These are phyloP conservation scores for Apodemus agrarius DNA, from an alignment of 2,797 vertebrate genomes.

Conservation along the genomic window DNA sequence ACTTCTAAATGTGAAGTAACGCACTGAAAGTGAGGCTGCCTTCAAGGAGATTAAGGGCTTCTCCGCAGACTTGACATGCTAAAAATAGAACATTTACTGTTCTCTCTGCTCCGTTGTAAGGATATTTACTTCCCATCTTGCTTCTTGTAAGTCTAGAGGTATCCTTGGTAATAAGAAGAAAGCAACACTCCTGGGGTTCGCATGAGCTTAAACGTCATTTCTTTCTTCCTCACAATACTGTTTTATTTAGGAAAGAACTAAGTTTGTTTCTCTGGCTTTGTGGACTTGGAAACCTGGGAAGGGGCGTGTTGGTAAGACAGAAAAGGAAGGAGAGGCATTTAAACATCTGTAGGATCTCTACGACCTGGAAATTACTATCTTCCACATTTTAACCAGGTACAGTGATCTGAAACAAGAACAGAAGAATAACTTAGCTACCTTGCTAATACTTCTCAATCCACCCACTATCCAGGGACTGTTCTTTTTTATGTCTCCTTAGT, in stretches of 20 bases:
- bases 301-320: not conserved
- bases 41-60: slow-evolving; percentile 20
- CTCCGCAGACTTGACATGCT: not conserved
- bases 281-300: not conserved
- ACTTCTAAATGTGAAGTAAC: slow-evolving; percentile 34
- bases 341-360: not conserved
- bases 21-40: not conserved
- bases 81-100: slow-evolving; percentile 65
- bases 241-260: not conserved
- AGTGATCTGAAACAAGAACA: not conserved
- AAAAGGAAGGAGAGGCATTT: not conserved
- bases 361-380: not conserved
- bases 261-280: slow-evolving; percentile 30
- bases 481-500: not conserved
- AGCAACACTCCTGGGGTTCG: not conserved
- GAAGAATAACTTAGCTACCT: not conserved
- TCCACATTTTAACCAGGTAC: not conserved
- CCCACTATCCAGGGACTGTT: not conserved
- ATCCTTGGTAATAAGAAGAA: slow-evolving; percentile 42
- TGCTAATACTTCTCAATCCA: not conserved
- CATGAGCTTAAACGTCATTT: slow-evolving; percentile 29
- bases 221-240: not conserved
- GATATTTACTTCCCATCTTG: slow-evolving; percentile 40
- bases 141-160: slow-evolving; percentile 22
- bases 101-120: slow-evolving; percentile 50